These are phyloP conservation scores for Diprion similis DNA, from an alignment of 1,140 invertebrate genomes.

Conservation along the genomic window DNA sequence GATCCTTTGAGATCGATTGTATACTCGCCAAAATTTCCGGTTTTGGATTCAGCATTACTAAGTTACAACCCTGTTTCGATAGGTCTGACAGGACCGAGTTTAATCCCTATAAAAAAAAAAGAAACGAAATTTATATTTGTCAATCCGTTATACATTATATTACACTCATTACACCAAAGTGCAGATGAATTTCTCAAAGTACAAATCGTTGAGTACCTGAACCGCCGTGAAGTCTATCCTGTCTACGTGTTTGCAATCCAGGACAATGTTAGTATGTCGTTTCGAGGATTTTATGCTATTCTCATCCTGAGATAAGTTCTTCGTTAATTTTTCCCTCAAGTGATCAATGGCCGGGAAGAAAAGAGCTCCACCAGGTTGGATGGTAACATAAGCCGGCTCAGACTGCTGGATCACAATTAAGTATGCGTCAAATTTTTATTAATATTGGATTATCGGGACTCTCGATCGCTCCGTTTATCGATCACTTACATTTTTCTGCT, in stretches of 20 bases:
- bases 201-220: conserved; percentile 46
- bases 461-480: conserved; percentile 17
- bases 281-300: conserved; percentile 27
- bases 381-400: conserved; percentile 47
- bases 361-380: conserved; percentile 60
- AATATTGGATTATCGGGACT: no score
- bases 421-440: conserved; percentile 13
- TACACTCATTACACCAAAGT: conserved; percentile 6
- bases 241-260: conserved; percentile 59
- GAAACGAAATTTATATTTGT: conserved; percentile 14
- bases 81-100: conserved; percentile 41
- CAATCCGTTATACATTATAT: conserved; percentile 13
- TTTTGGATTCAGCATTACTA: conserved; percentile 39
- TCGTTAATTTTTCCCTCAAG: conserved; percentile 54
- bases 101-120: conserved; percentile 38
- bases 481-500: conserved; percentile 63
- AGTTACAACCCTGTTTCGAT: conserved; percentile 28
- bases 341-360: conserved; percentile 64
- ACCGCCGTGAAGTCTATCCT: conserved; percentile 61
- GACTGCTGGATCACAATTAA: conserved; percentile 35
- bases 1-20: conserved; percentile 34
- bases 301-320: conserved; percentile 37
- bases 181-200: conserved; percentile 17
- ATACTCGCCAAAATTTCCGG: conserved; percentile 34
- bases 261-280: conserved; percentile 44